phyloP scores from a whole-genome alignment of 2,113 vertebrate genomes.

The Pagrus major region DNA sequence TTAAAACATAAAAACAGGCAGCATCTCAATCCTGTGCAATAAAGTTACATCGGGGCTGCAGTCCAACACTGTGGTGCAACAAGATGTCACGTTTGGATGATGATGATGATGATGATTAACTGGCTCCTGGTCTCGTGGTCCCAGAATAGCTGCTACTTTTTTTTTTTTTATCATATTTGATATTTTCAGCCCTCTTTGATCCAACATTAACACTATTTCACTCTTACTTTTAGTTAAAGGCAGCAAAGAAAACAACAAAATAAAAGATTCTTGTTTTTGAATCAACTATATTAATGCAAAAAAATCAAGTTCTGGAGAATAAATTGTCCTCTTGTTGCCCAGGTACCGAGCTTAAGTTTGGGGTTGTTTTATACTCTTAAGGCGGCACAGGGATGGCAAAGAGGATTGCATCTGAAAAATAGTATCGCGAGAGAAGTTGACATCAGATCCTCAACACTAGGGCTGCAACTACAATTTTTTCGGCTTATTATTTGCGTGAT shows the following conservation, averaged over 20 bases:
- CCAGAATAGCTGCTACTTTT: conserved; percentile 54
- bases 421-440: conserved; percentile 14
- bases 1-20: conserved; percentile 74
- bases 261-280: not conserved
- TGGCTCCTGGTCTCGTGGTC: conserved; percentile 68
- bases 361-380: conserved; percentile 22
- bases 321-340: conserved; percentile 11
- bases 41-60: conserved; percentile 61
- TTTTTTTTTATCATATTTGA: too few species aligned
- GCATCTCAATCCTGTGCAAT: conserved; percentile 72
- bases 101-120: conserved; percentile 46
- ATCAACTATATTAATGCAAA: conserved; percentile 18
- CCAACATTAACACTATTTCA: conserved; percentile 29
- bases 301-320: conserved; percentile 9
- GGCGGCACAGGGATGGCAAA: not conserved
- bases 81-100: conserved; percentile 31
- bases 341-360: not conserved
- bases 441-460: too few species aligned
- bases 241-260: conserved; percentile 8
- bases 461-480: too few species aligned
- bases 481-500: too few species aligned
- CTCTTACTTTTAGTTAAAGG: conserved; percentile 36
- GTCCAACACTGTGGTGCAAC: conserved; percentile 54
- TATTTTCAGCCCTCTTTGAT: conserved; percentile 46
- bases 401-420: conserved; percentile 29